phyloP scores from a whole-genome alignment of 2,113 vertebrate species.

The Axis porcinus region DNA sequence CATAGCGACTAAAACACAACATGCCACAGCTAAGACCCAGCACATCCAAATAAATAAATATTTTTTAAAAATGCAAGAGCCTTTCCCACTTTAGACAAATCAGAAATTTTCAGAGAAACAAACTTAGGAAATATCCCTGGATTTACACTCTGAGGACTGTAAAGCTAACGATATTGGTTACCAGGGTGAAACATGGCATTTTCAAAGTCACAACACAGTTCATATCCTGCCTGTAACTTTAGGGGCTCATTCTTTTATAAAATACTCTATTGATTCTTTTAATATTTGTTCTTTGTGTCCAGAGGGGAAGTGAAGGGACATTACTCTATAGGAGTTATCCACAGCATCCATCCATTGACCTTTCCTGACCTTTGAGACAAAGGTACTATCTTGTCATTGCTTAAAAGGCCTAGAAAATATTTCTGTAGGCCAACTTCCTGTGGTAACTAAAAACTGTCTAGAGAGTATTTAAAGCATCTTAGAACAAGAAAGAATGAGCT shows the following conservation, averaged over 20 bases:
- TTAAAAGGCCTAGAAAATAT: neutral
- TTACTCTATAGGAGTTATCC: neutral
- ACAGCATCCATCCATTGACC: neutral
- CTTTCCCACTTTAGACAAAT: neutral
- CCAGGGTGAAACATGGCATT: neutral
- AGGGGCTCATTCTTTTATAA: neutral
- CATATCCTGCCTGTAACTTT: neutral
- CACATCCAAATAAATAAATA: neutral
- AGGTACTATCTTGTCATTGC: neutral
- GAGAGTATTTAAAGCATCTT: neutral
- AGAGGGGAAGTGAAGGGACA: neutral
- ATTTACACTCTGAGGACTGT: neutral
- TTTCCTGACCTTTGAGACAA: neutral
- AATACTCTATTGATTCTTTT: neutral
- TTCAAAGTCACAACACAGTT: neutral
- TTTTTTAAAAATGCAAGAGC: neutral
- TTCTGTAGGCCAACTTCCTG: neutral
- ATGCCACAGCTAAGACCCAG: neutral
- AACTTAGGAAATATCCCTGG: neutral
- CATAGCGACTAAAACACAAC: neutral
- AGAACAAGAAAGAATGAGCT: neutral
- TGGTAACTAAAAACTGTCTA: neutral
- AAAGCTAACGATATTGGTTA: neutral
- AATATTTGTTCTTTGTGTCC: neutral
- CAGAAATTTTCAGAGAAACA: neutral